These are phyloP conservation scores for Aspidiotus destructor DNA, from an alignment of 2,888 invertebrate species.

Conservation along the genomic window DNA sequence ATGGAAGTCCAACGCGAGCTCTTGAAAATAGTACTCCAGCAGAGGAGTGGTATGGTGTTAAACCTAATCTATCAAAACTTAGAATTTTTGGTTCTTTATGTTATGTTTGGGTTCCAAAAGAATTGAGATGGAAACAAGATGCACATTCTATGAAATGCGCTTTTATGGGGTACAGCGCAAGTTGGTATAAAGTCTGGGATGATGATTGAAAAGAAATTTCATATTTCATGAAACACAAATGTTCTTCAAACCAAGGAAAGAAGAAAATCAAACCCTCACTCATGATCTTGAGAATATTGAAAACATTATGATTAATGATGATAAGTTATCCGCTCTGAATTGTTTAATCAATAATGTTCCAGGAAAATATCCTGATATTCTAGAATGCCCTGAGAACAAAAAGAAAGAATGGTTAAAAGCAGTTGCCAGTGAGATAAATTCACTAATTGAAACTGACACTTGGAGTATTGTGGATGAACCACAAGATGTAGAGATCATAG, in stretches of 20 bases:
- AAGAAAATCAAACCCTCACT: no score
- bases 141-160: neutral
- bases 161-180: neutral
- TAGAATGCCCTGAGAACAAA: no score
- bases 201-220: neutral
- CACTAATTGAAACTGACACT: neutral
- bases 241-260: no score
- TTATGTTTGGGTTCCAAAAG: neutral
- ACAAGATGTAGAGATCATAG: neutral
- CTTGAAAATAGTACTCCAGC: neutral
- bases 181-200: neutral
- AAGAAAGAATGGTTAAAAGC: neutral
- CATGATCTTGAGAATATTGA: no score
- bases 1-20: neutral
- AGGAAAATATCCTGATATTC: no score
- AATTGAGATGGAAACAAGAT: neutral
- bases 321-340: no score
- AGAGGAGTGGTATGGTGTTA: neutral
- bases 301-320: no score
- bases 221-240: no score
- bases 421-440: neutral
- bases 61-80: neutral
- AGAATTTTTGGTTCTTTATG: neutral
- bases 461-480: neutral
- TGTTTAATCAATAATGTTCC: no score